Evolutionary conservation across 2,888 invertebrate genomes (phyloP), one percentile per base, ranked within the genome.

Genomic region (Anoplius nigerrimus): DNA sequence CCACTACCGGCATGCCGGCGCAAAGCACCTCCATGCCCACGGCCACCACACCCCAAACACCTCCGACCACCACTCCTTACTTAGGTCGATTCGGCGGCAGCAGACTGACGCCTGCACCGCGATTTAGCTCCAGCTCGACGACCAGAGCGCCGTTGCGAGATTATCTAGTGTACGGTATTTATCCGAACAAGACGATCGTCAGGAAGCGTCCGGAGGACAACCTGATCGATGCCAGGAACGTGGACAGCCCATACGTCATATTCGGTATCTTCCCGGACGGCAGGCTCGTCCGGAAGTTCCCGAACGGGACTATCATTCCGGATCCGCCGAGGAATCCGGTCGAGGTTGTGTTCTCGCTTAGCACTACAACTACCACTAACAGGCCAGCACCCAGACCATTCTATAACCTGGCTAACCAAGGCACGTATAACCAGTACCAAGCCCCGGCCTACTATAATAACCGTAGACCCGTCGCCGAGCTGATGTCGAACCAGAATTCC

Each of bases 231-330:
- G 90, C 92, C 84, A 90, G 92, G 89, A 93, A 93, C 89, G 92
- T 93, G 86, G 91, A 93, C 82, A 92, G 92, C 86, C 94, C 94
- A 76, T 94, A 93, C 88, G 92, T 94, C 82, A 92, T 94, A 87
- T 93, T 93, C 84, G 94, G 94, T 87, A 92, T 94, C 84, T 93
- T 92, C 88, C 94, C 94, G 79, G 94, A 94, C 90, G 94, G 94
- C 89, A 94, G 93, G 88, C 90, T 94, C 88, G 93, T 95, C 87
- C 92, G 93, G 90, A 94, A 93, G 90, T 95, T 93, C 87, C 94
- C 94, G 76, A 95, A 95, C 85, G 95, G 95, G 88, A 94, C 94
- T 87, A 90, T 93, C 89, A 92, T 94, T 89, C 94, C 94, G 89
- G 93, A 93, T 86, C 86, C 88, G 68, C 86, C 88, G 66, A 85